Conservation (phyloP, 2,113 vertebrate genomes). For the Athene noctua region DNA sequence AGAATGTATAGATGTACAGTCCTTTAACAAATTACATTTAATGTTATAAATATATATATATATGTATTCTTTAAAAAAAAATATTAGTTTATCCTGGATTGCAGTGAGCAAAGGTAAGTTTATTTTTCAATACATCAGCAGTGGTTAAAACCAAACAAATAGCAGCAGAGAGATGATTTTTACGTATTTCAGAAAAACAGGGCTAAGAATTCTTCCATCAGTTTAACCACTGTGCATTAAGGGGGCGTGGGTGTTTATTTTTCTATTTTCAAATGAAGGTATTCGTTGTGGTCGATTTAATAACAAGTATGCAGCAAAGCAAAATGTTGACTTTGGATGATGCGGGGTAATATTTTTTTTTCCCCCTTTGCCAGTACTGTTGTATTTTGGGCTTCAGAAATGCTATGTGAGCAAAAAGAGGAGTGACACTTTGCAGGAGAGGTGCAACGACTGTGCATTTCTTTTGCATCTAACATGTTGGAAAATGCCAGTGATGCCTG, state of each 20-base stretch:
- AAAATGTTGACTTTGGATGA: constrained; percentile 58
- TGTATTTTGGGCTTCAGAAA: constrained; percentile 51
- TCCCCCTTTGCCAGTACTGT: not conserved
- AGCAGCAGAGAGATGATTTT: constrained; percentile 42
- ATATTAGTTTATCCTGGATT: constrained; percentile 74
- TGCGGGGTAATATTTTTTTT: not conserved
- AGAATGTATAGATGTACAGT: constrained; percentile 77
- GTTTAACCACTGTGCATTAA: constrained; percentile 72
- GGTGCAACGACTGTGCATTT: not conserved
- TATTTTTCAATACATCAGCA: constrained; percentile 73
- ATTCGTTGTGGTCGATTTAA: constrained; percentile 68
- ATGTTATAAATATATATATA: constrained; percentile 53
- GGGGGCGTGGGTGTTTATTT: constrained; percentile 48
- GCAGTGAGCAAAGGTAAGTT: constrained; percentile 67
- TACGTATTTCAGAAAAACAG: constrained; percentile 37
- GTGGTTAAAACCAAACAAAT: constrained; percentile 69
- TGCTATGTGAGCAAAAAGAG: constrained; percentile 1
- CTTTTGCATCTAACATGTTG: not conserved
- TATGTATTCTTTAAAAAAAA: constrained; percentile 50
- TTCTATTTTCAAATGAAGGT: constrained; percentile 79
- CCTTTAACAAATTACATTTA: constrained; percentile 68
- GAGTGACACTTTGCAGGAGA: not conserved
- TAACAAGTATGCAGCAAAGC: constrained; percentile 51
- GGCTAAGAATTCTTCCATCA: constrained; percentile 65
- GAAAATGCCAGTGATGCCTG: not conserved